Percentiles rank a stretch among this genome's conserved stretches.
phyloP scores from a whole-genome alignment of 2,888 invertebrate species.

The Ophion slaviceki region DNA sequence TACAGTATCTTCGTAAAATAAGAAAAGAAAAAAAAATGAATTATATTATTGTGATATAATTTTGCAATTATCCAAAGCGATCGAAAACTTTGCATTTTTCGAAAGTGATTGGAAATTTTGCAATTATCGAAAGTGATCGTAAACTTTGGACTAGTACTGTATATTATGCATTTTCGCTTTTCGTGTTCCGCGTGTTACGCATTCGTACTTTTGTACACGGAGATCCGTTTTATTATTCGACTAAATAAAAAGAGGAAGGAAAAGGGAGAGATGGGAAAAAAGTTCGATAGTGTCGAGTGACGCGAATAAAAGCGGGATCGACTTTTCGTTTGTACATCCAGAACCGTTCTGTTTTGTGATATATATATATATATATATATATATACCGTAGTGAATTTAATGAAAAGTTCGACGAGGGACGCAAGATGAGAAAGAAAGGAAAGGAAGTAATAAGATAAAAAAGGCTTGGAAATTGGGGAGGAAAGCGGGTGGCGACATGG shows the following conservation, averaged over 20 bases:
- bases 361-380: too few species aligned
- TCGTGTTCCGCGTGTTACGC: too few species aligned
- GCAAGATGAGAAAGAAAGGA: slow-evolving; percentile 3
- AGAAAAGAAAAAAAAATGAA: too few species aligned
- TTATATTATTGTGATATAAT: too few species aligned
- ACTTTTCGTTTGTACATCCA: slow-evolving; percentile 37
- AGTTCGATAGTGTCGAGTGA: slow-evolving; percentile 42
- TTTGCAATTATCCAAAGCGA: too few species aligned
- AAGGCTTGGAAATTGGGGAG: slow-evolving; percentile 5
- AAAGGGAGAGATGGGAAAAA: neutral
- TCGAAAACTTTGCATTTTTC: too few species aligned
- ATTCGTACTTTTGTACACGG: too few species aligned
- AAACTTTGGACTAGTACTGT: too few species aligned
- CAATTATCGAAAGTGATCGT: too few species aligned
- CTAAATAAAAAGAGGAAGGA: neutral
- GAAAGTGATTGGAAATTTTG: too few species aligned
- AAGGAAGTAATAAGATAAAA: neutral
- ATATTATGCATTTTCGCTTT: neutral
- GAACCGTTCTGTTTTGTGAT: slow-evolving; percentile 22
- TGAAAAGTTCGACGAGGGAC: slow-evolving; percentile 11
- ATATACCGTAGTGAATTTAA: too few species aligned
- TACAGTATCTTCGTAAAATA: too few species aligned
- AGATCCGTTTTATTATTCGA: neutral
- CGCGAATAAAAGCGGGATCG: slow-evolving; percentile 44
- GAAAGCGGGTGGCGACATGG: slow-evolving; percentile 33